These are phyloP conservation scores for Heliconius sara DNA, from an alignment of 2,888 invertebrate genomes.

Conservation along the genomic window DNA sequence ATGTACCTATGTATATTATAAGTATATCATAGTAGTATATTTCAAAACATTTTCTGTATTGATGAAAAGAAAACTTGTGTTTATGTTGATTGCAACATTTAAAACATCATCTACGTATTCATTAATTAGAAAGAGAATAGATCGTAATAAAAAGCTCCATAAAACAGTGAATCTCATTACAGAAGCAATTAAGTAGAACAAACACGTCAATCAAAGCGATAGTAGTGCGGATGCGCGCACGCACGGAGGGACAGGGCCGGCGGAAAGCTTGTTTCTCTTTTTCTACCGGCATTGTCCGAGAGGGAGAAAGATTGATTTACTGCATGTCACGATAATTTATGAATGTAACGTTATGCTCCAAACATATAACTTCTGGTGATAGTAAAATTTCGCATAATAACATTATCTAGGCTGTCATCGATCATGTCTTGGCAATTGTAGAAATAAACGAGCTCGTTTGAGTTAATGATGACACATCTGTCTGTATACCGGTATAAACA, in stretches of 20 bases:
- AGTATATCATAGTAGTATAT: neutral
- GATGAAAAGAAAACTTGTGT: neutral
- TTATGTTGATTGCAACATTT: conserved; percentile 14
- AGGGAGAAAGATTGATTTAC: conserved; percentile 49
- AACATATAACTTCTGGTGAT: conserved; percentile 41
- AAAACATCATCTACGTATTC: conserved; percentile 37
- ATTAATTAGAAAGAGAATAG: conserved; percentile 42
- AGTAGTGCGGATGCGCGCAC: conserved; percentile 48
- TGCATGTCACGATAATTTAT: conserved; percentile 50
- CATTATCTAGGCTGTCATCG: conserved; percentile 47
- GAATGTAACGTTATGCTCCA: conserved; percentile 45
- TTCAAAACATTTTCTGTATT: neutral
- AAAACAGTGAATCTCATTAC: conserved; percentile 56
- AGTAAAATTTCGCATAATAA: conserved; percentile 66
- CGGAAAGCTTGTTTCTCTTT: conserved; percentile 61
- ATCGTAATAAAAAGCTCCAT: conserved; percentile 53
- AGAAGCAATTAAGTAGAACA: conserved; percentile 59
- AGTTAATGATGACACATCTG: conserved; percentile 29
- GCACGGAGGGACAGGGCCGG: conserved; percentile 43
- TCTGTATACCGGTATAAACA: conserved; percentile 21
- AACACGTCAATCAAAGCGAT: conserved; percentile 62
- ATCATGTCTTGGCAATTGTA: conserved; percentile 43
- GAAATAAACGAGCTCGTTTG: conserved; percentile 41
- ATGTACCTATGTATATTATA: neutral
- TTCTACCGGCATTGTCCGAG: conserved; percentile 59